Evolutionary conservation across 2,113 vertebrate genomes (phyloP).

Genomic region (Nothoprocta perdicaria): DNA sequence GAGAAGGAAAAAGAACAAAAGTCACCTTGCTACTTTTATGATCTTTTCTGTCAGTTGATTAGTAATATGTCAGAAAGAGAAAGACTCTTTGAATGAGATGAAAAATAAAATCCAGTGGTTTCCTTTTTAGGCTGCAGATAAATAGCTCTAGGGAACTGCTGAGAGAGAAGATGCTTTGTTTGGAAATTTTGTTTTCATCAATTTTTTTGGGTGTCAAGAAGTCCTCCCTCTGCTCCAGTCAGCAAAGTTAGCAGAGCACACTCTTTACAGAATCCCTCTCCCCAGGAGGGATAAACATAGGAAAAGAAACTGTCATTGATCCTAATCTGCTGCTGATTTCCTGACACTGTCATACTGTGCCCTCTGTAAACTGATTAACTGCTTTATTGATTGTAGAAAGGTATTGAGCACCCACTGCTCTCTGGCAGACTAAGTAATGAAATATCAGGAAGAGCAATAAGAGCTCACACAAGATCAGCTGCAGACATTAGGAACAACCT

Average conservation of each 20-base stretch:
- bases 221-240: accelerated
- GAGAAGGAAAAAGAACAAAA: background rate
- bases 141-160: background rate
- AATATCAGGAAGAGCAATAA: background rate
- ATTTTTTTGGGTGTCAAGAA: background rate
- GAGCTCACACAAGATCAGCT: background rate
- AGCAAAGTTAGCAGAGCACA: background rate
- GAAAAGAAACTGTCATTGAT: background rate
- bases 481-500: background rate
- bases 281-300: background rate
- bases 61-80: background rate
- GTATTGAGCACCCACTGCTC: background rate
- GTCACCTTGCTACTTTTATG: background rate
- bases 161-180: background rate
- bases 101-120: background rate
- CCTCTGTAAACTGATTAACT: background rate
- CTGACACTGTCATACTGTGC: background rate
- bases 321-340: background rate
- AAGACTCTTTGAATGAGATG: background rate
- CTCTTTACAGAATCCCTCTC: background rate
- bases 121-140: background rate
- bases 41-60: background rate
- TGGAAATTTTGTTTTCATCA: background rate
- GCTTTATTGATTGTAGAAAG: background rate
- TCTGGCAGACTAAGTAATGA: background rate